Percentiles rank a stretch among this genome's conserved stretches.
Conservation (phyloP, 2,888 invertebrate species). For the Drosophila yooni region DNA sequence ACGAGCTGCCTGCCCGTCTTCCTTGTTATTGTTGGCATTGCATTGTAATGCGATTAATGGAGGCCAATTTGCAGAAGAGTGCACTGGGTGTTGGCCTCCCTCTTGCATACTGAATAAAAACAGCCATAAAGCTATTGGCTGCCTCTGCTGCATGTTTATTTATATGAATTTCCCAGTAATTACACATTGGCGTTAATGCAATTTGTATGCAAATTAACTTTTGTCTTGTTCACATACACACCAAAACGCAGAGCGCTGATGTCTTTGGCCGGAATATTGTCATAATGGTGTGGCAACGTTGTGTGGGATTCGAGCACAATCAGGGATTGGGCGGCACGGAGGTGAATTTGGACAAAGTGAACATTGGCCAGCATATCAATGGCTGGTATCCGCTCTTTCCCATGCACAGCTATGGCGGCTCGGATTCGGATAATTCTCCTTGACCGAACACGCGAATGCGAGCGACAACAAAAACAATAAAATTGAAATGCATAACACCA, state of each 20-base stretch:
- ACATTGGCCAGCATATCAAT: conserved; percentile 91
- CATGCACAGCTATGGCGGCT: conserved; percentile 92
- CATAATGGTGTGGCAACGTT: conserved; percentile 96
- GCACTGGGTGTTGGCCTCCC: not conserved
- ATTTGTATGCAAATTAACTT: conserved; percentile 65
- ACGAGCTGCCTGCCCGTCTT: conserved; percentile 14
- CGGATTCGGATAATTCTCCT: conserved; percentile 86
- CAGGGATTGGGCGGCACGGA: conserved; percentile 93
- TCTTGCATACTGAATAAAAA: conserved; percentile 10
- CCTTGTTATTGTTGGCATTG: conserved; percentile 18
- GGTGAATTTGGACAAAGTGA: conserved; percentile 92
- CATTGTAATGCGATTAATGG: conserved; percentile 70
- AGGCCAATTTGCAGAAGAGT: conserved; percentile 36
- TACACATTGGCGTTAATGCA: conserved; percentile 44
- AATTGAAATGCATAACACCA: conserved; percentile 63
- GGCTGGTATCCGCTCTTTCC: conserved; percentile 97
- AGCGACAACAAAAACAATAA: conserved; percentile 54
- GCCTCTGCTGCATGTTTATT: conserved; percentile 39
- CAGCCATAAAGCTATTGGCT: not conserved
- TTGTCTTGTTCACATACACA: conserved; percentile 12
- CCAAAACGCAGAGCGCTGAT: conserved; percentile 87
- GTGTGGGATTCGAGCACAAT: conserved; percentile 95
- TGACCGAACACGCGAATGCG: conserved; percentile 83
- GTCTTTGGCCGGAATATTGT: conserved; percentile 92
- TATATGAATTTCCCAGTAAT: conserved; percentile 52